A percentile compares a stretch with the other conserved stretches of the same genome.
Conservation (phyloP, 2,113 vertebrate genomes). For the Spea bombifrons region DNA sequence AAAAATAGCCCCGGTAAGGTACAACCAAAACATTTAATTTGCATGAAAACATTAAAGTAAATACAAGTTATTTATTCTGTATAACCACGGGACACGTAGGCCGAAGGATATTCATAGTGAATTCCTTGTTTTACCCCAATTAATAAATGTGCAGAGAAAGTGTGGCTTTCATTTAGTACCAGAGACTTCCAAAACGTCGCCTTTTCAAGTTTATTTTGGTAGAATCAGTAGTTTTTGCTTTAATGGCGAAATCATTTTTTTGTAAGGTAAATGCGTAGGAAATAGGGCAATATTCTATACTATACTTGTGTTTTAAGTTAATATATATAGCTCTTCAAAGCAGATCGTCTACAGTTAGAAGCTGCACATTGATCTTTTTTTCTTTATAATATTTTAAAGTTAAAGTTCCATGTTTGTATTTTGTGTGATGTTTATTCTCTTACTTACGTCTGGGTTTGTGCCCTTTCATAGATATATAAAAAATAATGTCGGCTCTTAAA, state of each 20-base stretch:
- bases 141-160: not conserved
- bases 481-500: not conserved
- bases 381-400: too few species aligned
- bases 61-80: conserved; percentile 25
- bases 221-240: not conserved
- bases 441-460: not conserved
- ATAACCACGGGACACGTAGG: conserved; percentile 23
- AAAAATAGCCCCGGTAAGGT: conserved; percentile 16
- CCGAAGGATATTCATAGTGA: not conserved
- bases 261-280: too few species aligned
- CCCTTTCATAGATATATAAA: not conserved
- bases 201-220: conserved; percentile 13
- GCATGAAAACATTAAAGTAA: conserved; percentile 40
- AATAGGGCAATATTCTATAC: too few species aligned
- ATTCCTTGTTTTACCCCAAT: conserved; percentile 20
- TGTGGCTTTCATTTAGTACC: not conserved
- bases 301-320: too few species aligned
- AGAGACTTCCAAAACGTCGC: conserved; percentile 6
- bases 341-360: too few species aligned
- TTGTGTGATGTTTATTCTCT: too few species aligned
- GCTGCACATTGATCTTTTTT: too few species aligned
- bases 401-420: not conserved
- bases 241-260: not conserved
- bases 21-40: conserved; percentile 32
- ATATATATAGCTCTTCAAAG: too few species aligned